Conservation (phyloP, 1,140 invertebrate genomes). For the Brachionus calyciflorus region DNA sequence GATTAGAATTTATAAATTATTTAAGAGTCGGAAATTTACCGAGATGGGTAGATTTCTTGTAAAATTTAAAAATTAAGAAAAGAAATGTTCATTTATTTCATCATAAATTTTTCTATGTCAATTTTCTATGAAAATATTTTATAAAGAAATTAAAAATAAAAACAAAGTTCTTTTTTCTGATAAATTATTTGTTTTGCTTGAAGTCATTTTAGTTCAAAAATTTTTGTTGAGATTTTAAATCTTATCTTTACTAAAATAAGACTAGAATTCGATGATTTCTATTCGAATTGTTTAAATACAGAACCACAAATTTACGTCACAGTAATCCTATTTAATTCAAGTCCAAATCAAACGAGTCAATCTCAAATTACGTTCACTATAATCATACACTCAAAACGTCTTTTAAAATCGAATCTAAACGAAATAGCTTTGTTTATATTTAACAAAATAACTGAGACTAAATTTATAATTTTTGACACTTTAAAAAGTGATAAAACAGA, state of each 20-base stretch:
- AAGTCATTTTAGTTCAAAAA: too few species aligned
- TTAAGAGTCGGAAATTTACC: too few species aligned
- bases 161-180: too few species aligned
- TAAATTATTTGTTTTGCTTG: too few species aligned
- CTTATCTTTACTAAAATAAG: constrained; percentile 25
- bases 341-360: not conserved
- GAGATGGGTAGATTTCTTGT: too few species aligned
- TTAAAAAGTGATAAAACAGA: not conserved
- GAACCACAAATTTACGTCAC: constrained; percentile 38
- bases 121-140: too few species aligned
- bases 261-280: constrained; percentile 28
- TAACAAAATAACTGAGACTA: constrained; percentile 26
- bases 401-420: constrained; percentile 24
- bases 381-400: constrained; percentile 15
- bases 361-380: not conserved
- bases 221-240: too few species aligned
- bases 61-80: too few species aligned
- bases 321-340: constrained; percentile 23
- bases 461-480: constrained; percentile 4
- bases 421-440: constrained; percentile 2
- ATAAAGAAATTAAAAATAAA: too few species aligned
- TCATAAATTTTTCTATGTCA: too few species aligned
- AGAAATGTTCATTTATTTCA: too few species aligned
- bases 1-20: too few species aligned
- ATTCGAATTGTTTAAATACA: not conserved